phyloP scores from a whole-genome alignment of 23 tunicate genomes.

The Ciona savignyi region DNA sequence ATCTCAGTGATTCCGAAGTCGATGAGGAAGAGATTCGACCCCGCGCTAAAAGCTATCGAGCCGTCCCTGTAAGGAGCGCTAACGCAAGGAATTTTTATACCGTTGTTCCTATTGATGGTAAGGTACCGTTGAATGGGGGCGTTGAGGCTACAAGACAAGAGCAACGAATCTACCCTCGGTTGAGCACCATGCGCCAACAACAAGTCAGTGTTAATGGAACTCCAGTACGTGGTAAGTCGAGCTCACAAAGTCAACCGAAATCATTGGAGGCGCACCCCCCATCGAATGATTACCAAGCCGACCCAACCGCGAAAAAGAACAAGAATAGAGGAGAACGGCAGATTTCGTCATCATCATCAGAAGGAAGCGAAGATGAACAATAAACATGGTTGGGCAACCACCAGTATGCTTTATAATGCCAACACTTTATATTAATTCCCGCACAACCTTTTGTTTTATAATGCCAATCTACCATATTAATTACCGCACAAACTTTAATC shows the following conservation, averaged over 20 bases:
- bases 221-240: neutral
- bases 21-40: slow-evolving; percentile 14
- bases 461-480: too few species aligned
- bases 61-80: slow-evolving; percentile 22
- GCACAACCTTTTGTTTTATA: too few species aligned
- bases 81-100: slow-evolving; percentile 43
- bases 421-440: too few species aligned
- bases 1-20: slow-evolving; percentile 20
- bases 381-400: too few species aligned
- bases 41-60: slow-evolving; percentile 26
- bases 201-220: slow-evolving; percentile 24
- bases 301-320: slow-evolving; percentile 9
- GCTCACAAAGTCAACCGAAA: neutral
- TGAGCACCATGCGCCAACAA: slow-evolving; percentile 23
- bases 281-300: slow-evolving; percentile 19
- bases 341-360: neutral
- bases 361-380: slow-evolving; percentile 8
- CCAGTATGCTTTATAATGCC: too few species aligned
- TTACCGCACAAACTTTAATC: too few species aligned
- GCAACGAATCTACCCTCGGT: slow-evolving; percentile 37
- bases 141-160: slow-evolving; percentile 17
- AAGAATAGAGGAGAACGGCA: neutral
- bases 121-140: slow-evolving; percentile 40
- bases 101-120: slow-evolving; percentile 38
- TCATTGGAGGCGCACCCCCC: neutral